Conservation (phyloP, 2,113 vertebrate species). For the Scomber japonicus region DNA sequence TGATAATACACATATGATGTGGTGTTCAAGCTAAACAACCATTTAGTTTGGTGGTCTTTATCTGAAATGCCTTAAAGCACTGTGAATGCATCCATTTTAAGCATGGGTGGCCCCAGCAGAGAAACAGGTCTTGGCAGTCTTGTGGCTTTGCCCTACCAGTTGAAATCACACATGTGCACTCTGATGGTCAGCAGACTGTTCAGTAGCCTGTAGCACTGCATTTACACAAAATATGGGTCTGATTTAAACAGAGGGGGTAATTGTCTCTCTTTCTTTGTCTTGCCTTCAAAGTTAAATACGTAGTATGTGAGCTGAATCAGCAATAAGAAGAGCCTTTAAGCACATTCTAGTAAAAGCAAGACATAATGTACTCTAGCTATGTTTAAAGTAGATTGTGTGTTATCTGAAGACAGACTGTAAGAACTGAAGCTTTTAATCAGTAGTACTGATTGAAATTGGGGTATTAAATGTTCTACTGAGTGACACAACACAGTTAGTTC, state of each 20-base stretch:
- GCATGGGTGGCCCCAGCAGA: constrained; percentile 15
- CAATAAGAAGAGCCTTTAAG: neutral
- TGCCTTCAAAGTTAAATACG: neutral
- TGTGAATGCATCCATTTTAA: constrained; percentile 24
- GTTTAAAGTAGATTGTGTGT: too few species aligned
- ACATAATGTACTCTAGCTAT: too few species aligned
- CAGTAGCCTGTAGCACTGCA: neutral
- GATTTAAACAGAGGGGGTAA: neutral
- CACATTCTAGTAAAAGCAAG: too few species aligned
- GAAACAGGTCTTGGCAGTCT: neutral
- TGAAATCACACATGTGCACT: neutral
- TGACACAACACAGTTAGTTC: too few species aligned
- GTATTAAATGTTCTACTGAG: too few species aligned
- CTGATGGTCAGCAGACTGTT: neutral
- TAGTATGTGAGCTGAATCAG: neutral
- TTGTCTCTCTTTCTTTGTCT: neutral
- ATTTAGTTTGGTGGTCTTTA: constrained; percentile 42
- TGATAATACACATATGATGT: constrained; percentile 33
- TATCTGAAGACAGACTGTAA: too few species aligned
- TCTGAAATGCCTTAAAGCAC: constrained; percentile 28
- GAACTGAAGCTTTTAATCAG: too few species aligned
- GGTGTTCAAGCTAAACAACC: constrained; percentile 29
- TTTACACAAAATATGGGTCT: neutral
- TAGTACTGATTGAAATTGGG: too few species aligned
- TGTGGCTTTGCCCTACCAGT: neutral